A percentile compares a stretch with the other conserved stretches of the same genome.
phyloP scores from a whole-genome alignment of 2,797 vertebrate genomes.

The Myripristis jacobus region DNA sequence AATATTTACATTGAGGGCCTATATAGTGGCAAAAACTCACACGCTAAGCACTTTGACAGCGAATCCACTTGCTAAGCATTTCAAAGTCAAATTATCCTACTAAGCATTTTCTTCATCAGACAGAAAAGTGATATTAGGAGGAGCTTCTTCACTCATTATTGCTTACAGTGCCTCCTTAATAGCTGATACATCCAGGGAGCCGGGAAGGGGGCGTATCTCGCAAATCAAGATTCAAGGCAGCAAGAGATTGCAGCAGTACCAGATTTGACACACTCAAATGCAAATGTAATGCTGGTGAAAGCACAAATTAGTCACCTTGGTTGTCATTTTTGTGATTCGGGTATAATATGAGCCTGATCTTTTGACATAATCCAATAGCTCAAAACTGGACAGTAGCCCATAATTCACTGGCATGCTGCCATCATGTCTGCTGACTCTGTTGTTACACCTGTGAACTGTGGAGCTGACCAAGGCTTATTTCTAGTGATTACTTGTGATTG shows the following conservation, averaged over 20 bases:
- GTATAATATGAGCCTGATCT: conserved; percentile 59
- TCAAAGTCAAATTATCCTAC: conserved; percentile 59
- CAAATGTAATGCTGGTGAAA: conserved; percentile 42
- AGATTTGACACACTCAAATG: conserved; percentile 19
- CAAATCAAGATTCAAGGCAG: conserved; percentile 47
- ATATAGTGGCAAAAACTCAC: conserved; percentile 31
- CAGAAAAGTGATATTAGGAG: conserved; percentile 64
- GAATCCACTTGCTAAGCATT: conserved; percentile 62
- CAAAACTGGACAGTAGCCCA: conserved; percentile 53
- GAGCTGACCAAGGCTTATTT: conserved; percentile 50
- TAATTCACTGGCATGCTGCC: conserved; percentile 56
- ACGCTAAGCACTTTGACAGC: conserved; percentile 64
- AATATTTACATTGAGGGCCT: conserved; percentile 67
- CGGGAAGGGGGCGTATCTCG: conserved; percentile 48
- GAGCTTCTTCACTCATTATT: conserved; percentile 34
- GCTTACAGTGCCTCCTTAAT: conserved; percentile 38
- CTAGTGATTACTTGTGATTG: conserved; percentile 42
- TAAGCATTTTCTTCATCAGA: conserved; percentile 68
- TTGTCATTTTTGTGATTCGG: conserved; percentile 43
- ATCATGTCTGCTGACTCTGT: conserved; percentile 53
- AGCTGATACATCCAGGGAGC: conserved; percentile 57
- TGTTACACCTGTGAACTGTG: conserved; percentile 49
- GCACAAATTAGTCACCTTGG: conserved; percentile 38
- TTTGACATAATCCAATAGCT: conserved; percentile 65
- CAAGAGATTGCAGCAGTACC: conserved; percentile 35